These are phyloP conservation scores for Cyclina sinensis DNA, from an alignment of 1,140 invertebrate species.

Conservation along the genomic window DNA sequence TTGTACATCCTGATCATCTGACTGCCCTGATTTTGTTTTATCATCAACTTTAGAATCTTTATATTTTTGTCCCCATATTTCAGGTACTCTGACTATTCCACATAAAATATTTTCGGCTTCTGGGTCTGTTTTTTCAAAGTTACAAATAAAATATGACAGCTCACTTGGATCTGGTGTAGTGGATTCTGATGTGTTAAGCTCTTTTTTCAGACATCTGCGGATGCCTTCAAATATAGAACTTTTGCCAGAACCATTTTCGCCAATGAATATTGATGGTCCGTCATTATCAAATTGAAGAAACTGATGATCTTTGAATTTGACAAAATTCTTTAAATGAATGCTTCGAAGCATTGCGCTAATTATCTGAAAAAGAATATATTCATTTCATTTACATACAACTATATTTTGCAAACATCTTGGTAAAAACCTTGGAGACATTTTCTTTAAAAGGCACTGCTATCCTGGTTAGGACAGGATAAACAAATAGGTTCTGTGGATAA, in stretches of 20 bases:
- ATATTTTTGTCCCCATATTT: not conserved
- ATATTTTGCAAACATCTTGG: no score
- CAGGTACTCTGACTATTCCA: not conserved
- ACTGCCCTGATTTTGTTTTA: not conserved
- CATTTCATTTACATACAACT: no score
- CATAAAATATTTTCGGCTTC: not conserved
- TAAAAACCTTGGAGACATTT: no score
- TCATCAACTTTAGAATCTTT: not conserved
- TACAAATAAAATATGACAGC: conserved; percentile 16
- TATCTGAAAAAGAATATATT: no score
- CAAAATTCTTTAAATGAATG: conserved; percentile 15
- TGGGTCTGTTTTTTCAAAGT: not conserved
- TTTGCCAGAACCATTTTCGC: conserved; percentile 30
- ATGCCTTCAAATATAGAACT: conserved; percentile 18
- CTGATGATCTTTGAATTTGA: not conserved
- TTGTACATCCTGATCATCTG: no score
- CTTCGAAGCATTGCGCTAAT: not conserved
- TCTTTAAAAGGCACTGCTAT: no score
- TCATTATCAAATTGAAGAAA: not conserved
- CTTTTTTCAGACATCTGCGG: conserved; percentile 6
- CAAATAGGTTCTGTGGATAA: no score
- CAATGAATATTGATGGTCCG: conserved; percentile 12
- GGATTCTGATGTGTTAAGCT: not conserved
- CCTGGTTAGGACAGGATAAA: no score
- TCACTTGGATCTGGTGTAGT: not conserved